phyloP scores from a whole-genome alignment of 2,888 invertebrate species.

The Blastobasis lacticolella region DNA sequence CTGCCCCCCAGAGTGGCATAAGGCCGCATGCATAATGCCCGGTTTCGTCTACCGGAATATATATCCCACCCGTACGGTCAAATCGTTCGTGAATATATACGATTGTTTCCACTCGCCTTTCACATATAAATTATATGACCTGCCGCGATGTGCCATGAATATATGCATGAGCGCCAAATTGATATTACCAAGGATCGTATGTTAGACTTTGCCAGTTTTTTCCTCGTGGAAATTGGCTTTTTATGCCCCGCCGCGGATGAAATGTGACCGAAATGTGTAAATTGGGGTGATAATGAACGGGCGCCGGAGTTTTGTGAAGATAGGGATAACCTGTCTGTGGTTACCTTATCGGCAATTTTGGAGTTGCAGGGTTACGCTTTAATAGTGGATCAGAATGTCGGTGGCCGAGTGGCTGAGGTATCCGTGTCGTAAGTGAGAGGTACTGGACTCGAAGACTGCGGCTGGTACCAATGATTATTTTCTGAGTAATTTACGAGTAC shows the following conservation, averaged over 20 bases:
- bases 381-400: no score
- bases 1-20: constrained; percentile 66
- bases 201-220: constrained; percentile 58
- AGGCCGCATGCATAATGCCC: constrained; percentile 57
- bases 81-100: constrained; percentile 65
- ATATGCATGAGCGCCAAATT: constrained; percentile 70
- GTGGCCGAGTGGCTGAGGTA: no score
- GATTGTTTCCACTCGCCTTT: constrained; percentile 56
- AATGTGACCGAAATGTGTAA: constrained; percentile 64
- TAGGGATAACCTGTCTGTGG: no score
- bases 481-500: no score
- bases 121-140: constrained; percentile 74
- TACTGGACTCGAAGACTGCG: no score
- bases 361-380: no score
- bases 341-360: no score
- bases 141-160: constrained; percentile 60
- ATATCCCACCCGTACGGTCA: constrained; percentile 38
- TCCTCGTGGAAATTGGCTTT: constrained; percentile 56
- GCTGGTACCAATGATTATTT: no score
- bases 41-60: constrained; percentile 23
- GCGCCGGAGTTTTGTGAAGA: no score
- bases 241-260: constrained; percentile 49
- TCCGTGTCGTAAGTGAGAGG: no score
- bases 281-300: constrained; percentile 47
- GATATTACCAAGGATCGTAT: constrained; percentile 59